Percentiles rank a stretch among this genome's conserved stretches.
These are phyloP conservation scores for Apodemia zela DNA, from an alignment of 2,888 invertebrate species.

Conservation along the genomic window DNA sequence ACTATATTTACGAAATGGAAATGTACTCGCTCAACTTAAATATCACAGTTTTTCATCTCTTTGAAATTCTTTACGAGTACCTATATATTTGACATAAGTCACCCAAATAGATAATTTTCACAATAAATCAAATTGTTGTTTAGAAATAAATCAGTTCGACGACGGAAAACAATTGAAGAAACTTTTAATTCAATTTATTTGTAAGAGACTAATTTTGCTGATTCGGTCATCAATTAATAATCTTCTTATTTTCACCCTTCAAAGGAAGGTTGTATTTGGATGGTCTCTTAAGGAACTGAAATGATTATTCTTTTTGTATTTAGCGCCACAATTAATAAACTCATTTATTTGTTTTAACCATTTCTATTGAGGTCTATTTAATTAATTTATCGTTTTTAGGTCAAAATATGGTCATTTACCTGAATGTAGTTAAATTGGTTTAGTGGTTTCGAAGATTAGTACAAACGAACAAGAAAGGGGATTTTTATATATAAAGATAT, in stretches of 20 bases:
- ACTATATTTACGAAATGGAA: no score
- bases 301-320: not conserved
- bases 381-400: not conserved
- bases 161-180: not conserved
- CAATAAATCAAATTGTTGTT: not conserved
- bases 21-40: no score
- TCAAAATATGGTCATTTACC: no score
- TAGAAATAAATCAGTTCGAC: not conserved
- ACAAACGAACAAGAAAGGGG: no score
- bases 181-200: conserved; percentile 6
- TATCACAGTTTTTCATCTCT: no score
- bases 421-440: no score
- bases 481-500: no score
- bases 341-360: not conserved
- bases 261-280: not conserved
- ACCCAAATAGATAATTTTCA: no score
- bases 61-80: no score
- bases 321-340: not conserved
- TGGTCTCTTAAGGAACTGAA: not conserved
- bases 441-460: no score
- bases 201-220: not conserved
- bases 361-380: not conserved
- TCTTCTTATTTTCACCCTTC: not conserved
- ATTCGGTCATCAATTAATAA: not conserved
- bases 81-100: no score